Conservation (phyloP, 1,140 invertebrate genomes). For the Danaus plexippus region DNA sequence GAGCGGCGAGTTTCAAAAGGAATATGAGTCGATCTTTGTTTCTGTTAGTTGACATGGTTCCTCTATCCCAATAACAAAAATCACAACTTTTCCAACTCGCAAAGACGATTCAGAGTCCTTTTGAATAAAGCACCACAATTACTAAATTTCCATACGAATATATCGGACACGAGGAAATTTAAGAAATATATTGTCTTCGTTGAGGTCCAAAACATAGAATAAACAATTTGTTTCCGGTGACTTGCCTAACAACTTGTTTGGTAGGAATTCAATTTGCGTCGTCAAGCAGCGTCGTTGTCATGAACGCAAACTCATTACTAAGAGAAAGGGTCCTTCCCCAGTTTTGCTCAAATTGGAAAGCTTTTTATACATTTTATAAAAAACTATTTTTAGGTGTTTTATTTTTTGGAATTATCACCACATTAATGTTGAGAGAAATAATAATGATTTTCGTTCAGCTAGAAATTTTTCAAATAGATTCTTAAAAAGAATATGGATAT, state of each 20-base stretch:
- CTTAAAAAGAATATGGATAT: too few relatives aligned
- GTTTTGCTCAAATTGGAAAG: conserved; percentile 18
- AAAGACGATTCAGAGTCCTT: conserved; percentile 72
- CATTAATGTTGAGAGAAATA: too few relatives aligned
- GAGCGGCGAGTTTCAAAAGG: conserved; percentile 62
- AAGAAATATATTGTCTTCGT: not conserved
- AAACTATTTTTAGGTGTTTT: conserved; percentile 6
- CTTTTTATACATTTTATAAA: conserved; percentile 16
- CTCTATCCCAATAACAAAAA: conserved; percentile 46
- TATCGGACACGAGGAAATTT: not conserved
- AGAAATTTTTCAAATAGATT: too few relatives aligned
- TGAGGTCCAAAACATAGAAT: not conserved
- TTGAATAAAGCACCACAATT: conserved; percentile 54
- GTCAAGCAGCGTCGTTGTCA: conserved; percentile 11
- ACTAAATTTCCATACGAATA: conserved; percentile 11
- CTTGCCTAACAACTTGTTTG: conserved; percentile 45
- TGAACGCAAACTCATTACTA: conserved; percentile 26
- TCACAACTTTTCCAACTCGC: conserved; percentile 40
- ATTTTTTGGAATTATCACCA: too few relatives aligned
- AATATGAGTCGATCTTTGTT: conserved; percentile 71
- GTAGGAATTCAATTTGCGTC: conserved; percentile 46
- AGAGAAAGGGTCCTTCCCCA: conserved; percentile 16
- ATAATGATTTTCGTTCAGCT: too few relatives aligned
- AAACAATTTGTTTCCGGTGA: conserved; percentile 11
- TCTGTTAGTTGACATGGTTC: conserved; percentile 68